Percentiles rank a stretch among this genome's conserved stretches.
These are phyloP conservation scores for Fregata magnificens DNA, from an alignment of 2,113 vertebrate genomes.

Conservation along the genomic window DNA sequence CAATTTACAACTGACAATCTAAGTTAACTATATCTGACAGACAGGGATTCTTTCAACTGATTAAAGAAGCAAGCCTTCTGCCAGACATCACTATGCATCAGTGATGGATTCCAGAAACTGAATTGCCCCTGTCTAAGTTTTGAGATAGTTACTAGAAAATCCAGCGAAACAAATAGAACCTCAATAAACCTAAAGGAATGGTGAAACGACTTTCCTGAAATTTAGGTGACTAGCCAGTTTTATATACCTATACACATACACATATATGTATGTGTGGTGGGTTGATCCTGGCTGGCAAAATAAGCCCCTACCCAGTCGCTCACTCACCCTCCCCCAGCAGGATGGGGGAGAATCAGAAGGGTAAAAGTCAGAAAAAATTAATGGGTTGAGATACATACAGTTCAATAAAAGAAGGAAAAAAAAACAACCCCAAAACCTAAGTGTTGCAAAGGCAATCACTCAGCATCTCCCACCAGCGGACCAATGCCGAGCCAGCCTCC, in stretches of 20 bases:
- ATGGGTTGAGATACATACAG: background rate
- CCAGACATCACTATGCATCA: background rate
- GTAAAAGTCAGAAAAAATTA: background rate
- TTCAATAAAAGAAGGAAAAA: background rate
- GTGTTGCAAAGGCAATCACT: background rate
- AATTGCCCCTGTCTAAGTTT: background rate
- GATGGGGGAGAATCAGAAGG: background rate
- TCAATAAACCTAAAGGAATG: background rate
- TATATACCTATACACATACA: background rate
- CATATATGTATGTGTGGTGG: accelerated
- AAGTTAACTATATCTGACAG: background rate
- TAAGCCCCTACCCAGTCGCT: background rate
- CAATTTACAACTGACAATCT: background rate
- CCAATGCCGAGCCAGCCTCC: background rate
- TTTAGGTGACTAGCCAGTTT: background rate
- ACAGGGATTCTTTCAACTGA: background rate
- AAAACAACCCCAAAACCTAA: accelerated
- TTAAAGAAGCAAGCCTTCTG: background rate
- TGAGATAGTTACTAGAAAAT: background rate
- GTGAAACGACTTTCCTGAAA: background rate
- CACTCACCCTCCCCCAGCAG: background rate
- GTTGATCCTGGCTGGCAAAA: background rate
- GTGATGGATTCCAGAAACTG: background rate
- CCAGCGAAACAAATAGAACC: background rate
- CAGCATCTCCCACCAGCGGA: background rate